Base-by-base conservation (phyloP, 2,888 invertebrate genomes). In the Tetrapedia diversipes region DNA sequence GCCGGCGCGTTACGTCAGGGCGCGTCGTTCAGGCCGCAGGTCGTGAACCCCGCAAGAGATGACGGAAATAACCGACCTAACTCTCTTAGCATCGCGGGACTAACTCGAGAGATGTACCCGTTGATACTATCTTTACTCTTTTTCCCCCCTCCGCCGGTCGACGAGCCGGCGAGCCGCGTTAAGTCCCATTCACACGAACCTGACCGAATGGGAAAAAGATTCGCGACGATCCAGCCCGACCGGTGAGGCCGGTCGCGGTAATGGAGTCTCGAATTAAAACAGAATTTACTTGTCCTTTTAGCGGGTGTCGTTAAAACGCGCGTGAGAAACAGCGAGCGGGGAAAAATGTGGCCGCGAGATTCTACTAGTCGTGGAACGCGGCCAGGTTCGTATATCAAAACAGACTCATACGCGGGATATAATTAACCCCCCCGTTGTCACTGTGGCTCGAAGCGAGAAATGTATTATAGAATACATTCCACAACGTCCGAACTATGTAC, bases 51-150 rank as follows among this genome's bases (percentile, higher is more conserved):
- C 87, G 76, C 81, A 81, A 81, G 77, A 83, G 79, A 86, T 83
- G 87, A 89, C 87, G 83, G 86, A 89, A 89, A 88, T 88, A 88
- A 85, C 86, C 83, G 83, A 85, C 85, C 81, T 74, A 64, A 84
- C 85, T 81, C 79, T 84, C 79, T 79, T 81, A 84, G 77, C 73
- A 81, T 49, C 70, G 77, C 84, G 84, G 77, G 66, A 76, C 82
- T 82, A 82, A 82, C 75, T 59, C 74, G 80, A 80, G 80, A 84
- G 77, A 79, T 80, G 77, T 82, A 79, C 61, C 68, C 79, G 84
- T n/a, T 82, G 74, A 76, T 82, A 77, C 84, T 84, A 84, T 84
- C 82, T 84, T 84, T 84, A 77, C 84, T 84, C 84, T 78, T 80
- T 64, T 61, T 67, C 68, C 72, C 22, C 73, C 80, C 74, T n/a